Base-by-base conservation (phyloP, 2,888 invertebrate genomes). In the Ephialtes manifestator region DNA sequence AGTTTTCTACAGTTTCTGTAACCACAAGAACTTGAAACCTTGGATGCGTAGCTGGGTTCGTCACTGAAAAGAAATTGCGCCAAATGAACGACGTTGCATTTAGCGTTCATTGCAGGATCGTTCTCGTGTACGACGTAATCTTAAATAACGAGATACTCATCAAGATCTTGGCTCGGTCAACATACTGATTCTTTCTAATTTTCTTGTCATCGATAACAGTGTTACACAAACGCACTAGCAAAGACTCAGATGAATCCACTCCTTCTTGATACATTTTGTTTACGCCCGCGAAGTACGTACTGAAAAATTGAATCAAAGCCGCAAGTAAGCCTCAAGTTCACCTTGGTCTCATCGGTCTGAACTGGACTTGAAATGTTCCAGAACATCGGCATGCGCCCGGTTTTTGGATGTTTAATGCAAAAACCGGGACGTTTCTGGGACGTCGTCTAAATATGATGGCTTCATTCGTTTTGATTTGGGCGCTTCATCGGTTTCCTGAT, bases 401-500 rank as follows among this genome's bases (percentile, higher is more conserved):
- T 71, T 11, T 51, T 53, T 4, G 53, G 31, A 10, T 71, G 11
- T 68, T 53, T 31, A 8, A 53, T 35, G 11, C 2, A 71, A 13
- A n/a, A n/a, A n/a, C n/a, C n/a, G n/a, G n/a, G n/a, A n/a, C n/a
- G n/a, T n/a, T n/a, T 71, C 53, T 53, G 70, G 53, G 35, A 53
- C 53, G 39, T 72, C 71, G 35, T 72, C 55, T 13, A 72, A 72
- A 20, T 72, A 72, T 4, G 55, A 72, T 55, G 70, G 53, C 8
- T 55, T 31, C 18, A 24, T 8, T 18, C 31, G n/a, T 18, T 46
- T 67, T 7, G 11, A 10, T 39, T 60, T 75, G 24, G 43, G 43
- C 20, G 18, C 20, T 10, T 46, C 20, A 18, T 53, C 20, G 53
- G 11, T 53, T 53, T 53, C 70, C 35, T n/a, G 11, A 10, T 28